Evolutionary conservation across 2,113 vertebrate species (phyloP), one percentile per base, ranked within the genome.

Genomic region (Austrofundulus limnaeus): DNA sequence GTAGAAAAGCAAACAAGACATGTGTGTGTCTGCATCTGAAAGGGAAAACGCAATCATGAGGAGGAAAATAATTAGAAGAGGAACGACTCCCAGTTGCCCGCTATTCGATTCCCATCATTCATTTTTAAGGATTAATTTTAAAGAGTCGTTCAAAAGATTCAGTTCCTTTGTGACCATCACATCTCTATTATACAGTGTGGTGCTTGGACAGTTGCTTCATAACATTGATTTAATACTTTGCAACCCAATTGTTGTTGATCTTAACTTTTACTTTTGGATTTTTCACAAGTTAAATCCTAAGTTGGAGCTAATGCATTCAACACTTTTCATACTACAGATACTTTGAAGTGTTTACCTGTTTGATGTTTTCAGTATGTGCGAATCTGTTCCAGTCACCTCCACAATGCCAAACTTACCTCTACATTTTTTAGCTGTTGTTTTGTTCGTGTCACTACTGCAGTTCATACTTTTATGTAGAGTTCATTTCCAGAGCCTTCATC

Each of bases 401-500:
- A 5, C 17, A 23, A 62, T 11, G 57, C 3, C 11, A 52, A 1
- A 63, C 62, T 37, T 43, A 45, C 42, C 23, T 21, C 15, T 4
- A 48, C 24, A 52, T 51, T 56, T 16, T 57, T 34, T 16, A 14
- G 24, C 20, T 38, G 38, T 39, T 28, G 39, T 76, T 39, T 64
- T 39, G 19, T 62, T 67, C 58, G 43, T 31, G 25, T 25, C 25
- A 49, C 2, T 21, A 34, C 16, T 41, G 31, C 52, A 42, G 45
- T 66, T 34, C 25, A 23, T 17, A 42, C 20, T 46, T 70, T 45
- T 51, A 42, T 56, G 31, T 49, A 39, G 49, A 75, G 50, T 63
- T 56, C 71, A 66, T 74, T 78, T 72, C 45, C 60, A 69, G 55
- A 59, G 59, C 20, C 45, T 76, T 19, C 55, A 45, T 82, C 71